Evolutionary conservation across 53 echinoderm and acorn worm species (phyloP).

Genomic region (Crossaster papposus): DNA sequence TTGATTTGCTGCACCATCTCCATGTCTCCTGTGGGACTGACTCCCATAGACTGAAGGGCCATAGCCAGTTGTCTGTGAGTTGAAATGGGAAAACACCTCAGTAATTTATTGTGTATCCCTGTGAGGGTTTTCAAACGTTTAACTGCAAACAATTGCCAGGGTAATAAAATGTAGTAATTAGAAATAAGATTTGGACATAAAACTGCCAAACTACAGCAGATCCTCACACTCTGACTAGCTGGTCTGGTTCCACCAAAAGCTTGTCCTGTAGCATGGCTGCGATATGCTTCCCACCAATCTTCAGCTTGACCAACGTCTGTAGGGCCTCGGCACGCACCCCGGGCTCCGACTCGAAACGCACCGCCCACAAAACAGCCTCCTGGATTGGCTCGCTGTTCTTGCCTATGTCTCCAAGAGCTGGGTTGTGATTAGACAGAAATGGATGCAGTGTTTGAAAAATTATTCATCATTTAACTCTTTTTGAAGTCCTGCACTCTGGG

Average conservation of each 20-base stretch:
- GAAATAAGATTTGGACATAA: background rate
- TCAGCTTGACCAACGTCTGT: conserved; percentile 73
- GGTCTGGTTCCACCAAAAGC: conserved; percentile 92
- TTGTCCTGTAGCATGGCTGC: conserved; percentile 93
- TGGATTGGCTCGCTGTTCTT: conserved; percentile 74
- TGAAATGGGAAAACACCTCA: background rate
- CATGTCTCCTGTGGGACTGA: conserved; percentile 96
- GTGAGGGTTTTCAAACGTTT: background rate
- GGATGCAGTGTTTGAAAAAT: background rate
- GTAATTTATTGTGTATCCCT: background rate
- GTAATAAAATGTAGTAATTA: background rate
- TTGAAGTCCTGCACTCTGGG: background rate
- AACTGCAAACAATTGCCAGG: background rate
- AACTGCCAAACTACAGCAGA: background rate
- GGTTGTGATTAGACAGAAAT: conserved; percentile 5
- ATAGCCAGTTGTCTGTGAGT: conserved; percentile 79
- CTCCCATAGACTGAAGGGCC: conserved; percentile 92
- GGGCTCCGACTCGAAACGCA: conserved; percentile 91
- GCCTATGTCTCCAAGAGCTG: conserved; percentile 92
- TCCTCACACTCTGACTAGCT: conserved; percentile 88
- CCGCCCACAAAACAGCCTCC: conserved; percentile 89
- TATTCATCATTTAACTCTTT: background rate
- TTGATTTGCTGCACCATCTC: conserved; percentile 98
- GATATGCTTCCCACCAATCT: conserved; percentile 77
- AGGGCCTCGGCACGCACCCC: conserved; percentile 96